A percentile compares a stretch with the other conserved stretches of the same genome.
Evolutionary conservation across 1,140 invertebrate species (phyloP).

Genomic region (Drosophila kanapiae): DNA sequence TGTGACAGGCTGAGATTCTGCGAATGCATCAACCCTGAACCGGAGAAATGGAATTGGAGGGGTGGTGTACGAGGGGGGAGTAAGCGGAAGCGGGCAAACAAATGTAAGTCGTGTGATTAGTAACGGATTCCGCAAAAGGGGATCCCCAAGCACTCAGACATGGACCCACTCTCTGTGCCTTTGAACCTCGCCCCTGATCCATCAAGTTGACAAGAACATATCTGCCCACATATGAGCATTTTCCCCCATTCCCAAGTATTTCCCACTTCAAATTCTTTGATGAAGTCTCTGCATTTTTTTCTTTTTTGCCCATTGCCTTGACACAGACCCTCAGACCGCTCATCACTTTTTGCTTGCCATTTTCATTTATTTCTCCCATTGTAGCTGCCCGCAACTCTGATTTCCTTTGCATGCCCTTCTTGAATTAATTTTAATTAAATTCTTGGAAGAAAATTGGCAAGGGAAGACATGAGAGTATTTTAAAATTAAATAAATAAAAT

Average conservation of each 20-base stretch:
- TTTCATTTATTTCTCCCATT: neutral
- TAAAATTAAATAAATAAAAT: neutral
- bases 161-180: neutral
- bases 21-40: slow-evolving; percentile 64
- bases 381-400: slow-evolving; percentile 26
- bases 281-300: neutral
- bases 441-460: neutral
- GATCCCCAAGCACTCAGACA: slow-evolving; percentile 26
- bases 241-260: slow-evolving; percentile 9
- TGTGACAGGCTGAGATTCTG: slow-evolving; percentile 69
- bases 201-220: slow-evolving; percentile 39
- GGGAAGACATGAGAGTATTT: neutral
- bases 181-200: slow-evolving; percentile 25
- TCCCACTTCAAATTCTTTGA: slow-evolving; percentile 32
- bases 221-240: slow-evolving; percentile 38
- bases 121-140: slow-evolving; percentile 41
- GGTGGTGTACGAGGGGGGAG: slow-evolving; percentile 3
- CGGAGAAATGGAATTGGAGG: slow-evolving; percentile 20
- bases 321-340: slow-evolving; percentile 24
- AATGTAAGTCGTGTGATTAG: slow-evolving; percentile 62
- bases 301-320: slow-evolving; percentile 23
- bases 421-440: slow-evolving; percentile 12
- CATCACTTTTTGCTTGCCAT: neutral
- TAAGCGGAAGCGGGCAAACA: slow-evolving; percentile 33
- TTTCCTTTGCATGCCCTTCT: neutral